These are phyloP conservation scores for Congeria kusceri DNA, from an alignment of 2,888 invertebrate species.

Conservation along the genomic window DNA sequence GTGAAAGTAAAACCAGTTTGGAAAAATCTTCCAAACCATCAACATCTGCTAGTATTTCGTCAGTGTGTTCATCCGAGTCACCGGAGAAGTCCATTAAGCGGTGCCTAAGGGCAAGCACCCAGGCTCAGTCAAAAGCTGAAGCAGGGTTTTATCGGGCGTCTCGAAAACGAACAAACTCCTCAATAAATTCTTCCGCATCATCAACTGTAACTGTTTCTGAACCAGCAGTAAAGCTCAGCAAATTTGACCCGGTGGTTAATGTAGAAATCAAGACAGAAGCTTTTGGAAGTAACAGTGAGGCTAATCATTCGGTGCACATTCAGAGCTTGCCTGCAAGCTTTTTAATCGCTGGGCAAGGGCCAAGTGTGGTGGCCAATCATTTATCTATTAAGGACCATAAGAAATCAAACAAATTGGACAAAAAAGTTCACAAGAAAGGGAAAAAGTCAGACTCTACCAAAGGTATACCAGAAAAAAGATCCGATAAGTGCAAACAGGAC, in stretches of 20 bases:
- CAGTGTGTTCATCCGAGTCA: not conserved
- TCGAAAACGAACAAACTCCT: constrained; percentile 35
- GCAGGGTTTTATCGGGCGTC: constrained; percentile 45
- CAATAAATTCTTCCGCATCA: constrained; percentile 1
- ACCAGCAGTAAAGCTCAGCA: constrained; percentile 40
- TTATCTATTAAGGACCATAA: constrained; percentile 36
- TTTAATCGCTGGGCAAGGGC: constrained; percentile 48
- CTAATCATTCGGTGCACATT: constrained; percentile 51
- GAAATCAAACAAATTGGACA: constrained; percentile 44
- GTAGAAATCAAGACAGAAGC: constrained; percentile 53
- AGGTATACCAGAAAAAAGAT: constrained; percentile 51
- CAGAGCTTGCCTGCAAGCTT: constrained; percentile 45
- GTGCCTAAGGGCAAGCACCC: constrained; percentile 55
- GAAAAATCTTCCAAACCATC: constrained; percentile 5
- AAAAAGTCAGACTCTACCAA: constrained; percentile 27
- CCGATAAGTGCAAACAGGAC: constrained; percentile 62
- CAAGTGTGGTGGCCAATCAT: constrained; percentile 12
- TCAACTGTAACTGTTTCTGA: constrained; percentile 11
- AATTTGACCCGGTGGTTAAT: constrained; percentile 54
- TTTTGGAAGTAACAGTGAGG: constrained; percentile 30
- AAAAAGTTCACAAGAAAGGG: constrained; percentile 33
- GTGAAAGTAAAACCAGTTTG: constrained; percentile 18
- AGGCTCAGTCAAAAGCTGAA: constrained; percentile 54
- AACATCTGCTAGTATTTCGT: constrained; percentile 1
- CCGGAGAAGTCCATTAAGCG: constrained; percentile 22